These are phyloP conservation scores for Ectobius pallidus DNA, from an alignment of 2,888 invertebrate genomes.

Conservation along the genomic window DNA sequence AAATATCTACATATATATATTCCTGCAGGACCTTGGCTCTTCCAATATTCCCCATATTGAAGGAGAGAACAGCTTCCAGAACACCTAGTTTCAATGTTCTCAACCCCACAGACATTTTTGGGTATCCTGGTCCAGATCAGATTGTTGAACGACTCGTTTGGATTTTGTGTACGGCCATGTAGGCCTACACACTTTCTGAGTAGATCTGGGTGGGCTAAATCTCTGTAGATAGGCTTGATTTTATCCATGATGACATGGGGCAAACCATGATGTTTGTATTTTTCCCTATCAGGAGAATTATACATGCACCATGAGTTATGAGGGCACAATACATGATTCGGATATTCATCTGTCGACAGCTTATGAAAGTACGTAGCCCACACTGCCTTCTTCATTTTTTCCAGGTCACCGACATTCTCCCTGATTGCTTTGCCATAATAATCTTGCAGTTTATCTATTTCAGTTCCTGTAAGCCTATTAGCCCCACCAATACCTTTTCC, in stretches of 20 bases:
- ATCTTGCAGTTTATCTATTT: conserved; percentile 12
- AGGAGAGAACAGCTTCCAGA: conserved; percentile 29
- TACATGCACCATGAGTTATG: not conserved
- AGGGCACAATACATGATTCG: not conserved
- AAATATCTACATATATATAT: too few species aligned
- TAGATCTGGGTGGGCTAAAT: too few species aligned
- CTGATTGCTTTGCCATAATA: conserved; percentile 25
- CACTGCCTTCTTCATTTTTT: conserved; percentile 4
- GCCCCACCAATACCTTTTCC: not conserved
- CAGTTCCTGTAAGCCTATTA: not conserved
- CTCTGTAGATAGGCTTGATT: conserved; percentile 37
- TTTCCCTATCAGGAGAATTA: conserved; percentile 1
- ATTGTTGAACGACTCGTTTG: too few species aligned
- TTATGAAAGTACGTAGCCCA: conserved; percentile 26
- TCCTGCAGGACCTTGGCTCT: too few species aligned
- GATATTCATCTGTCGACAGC: not conserved
- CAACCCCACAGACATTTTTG: conserved; percentile 35
- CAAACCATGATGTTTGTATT: conserved; percentile 31
- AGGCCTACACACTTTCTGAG: conserved; percentile 31
- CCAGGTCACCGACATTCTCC: not conserved
- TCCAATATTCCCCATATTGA: conserved; percentile 35
- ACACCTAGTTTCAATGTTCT: conserved; percentile 35
- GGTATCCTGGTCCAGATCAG: too few species aligned
- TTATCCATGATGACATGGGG: conserved; percentile 30
- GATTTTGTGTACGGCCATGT: conserved; percentile 36